Evolutionary conservation across 2,888 invertebrate genomes (phyloP), one percentile per base, ranked within the genome.

Genomic region (Acleris cristana): DNA sequence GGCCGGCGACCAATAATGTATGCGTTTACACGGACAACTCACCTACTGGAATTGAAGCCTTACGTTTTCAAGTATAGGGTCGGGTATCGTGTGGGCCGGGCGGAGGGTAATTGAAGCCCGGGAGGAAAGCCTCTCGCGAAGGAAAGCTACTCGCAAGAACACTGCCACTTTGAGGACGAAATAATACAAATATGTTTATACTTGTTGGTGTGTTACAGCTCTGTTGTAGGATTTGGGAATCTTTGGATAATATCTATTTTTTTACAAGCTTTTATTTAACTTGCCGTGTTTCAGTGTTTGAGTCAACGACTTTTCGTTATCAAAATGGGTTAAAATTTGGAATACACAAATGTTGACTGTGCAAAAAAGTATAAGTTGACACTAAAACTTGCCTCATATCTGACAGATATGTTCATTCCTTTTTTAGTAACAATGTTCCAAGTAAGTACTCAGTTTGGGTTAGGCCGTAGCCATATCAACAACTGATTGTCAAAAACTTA

Each of bases 151-250:
- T 67, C 40, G 57, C 23, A 49, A 48, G 55, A 51, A 62, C 66
- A 64, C 61, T 56, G 67, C 67, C 69, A 71, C 71, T 69, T 70
- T 69, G 56, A 69, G 56, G 23, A 57, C 67, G 56, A 67, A 66
- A 62, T 66, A 66, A 66, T 48, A 48, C 55, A 44, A 53, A 65
- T 26, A 44, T 60, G 44, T 62, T 61, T 59, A 49, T 60, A 61
- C 56, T 52, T 61, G 61, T 48, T 65, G 54, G 59, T 51, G 21
- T 61, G 51, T 64, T 12, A 18, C n/a, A 45, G 45, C 8, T 34
- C 30, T 21, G 23, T 26, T 18, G 48, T 48, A 48, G 7, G 2
- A 18, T 8, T n/a, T 48, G 6, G 14, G 12, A 12, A 21, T 51
- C 12, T 51, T 51, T 10, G 7, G 3, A 21, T 12, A 51, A 51